A percentile compares a stretch with the other conserved stretches of the same genome.
Evolutionary conservation across 2,888 invertebrate genomes (phyloP).

Genomic region (Temnothorax ravouxi): DNA sequence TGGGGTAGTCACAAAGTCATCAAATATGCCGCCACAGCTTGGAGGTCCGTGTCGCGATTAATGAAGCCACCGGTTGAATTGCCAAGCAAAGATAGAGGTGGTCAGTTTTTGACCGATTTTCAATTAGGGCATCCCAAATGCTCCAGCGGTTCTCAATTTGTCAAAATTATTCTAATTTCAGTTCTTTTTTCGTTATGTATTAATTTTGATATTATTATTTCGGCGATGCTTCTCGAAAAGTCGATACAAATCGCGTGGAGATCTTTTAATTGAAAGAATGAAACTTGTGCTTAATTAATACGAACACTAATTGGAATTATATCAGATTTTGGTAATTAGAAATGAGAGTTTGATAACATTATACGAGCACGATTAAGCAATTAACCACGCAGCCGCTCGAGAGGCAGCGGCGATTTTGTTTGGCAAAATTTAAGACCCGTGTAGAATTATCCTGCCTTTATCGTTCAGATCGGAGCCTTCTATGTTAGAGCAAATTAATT

Average conservation of each 20-base stretch:
- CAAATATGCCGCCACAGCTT: conserved; percentile 73
- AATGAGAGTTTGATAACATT: conserved; percentile 69
- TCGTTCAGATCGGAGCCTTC: conserved; percentile 45
- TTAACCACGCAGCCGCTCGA: conserved; percentile 59
- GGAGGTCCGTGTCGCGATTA: conserved; percentile 79
- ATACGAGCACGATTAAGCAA: conserved; percentile 67
- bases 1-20: conserved; percentile 74
- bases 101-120: conserved; percentile 76
- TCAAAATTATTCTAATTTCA: conserved; percentile 10
- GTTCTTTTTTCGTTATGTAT: background rate
- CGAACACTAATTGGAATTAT: conserved; percentile 77
- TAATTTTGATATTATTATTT: background rate
- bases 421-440: conserved; percentile 53
- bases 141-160: conserved; percentile 69
- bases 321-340: conserved; percentile 76
- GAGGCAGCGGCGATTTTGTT: conserved; percentile 4
- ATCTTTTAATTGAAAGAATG: conserved; percentile 69
- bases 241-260: conserved; percentile 59
- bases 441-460: conserved; percentile 63
- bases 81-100: conserved; percentile 73
- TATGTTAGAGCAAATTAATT: conserved; percentile 62
- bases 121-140: conserved; percentile 72
- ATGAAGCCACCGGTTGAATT: conserved; percentile 79
- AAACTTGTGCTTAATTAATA: conserved; percentile 68
- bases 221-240: background rate